A percentile compares a stretch with the other conserved stretches of the same genome.
Evolutionary conservation across 2,888 invertebrate genomes (phyloP).

Genomic region (Scaeva pyrastri): DNA sequence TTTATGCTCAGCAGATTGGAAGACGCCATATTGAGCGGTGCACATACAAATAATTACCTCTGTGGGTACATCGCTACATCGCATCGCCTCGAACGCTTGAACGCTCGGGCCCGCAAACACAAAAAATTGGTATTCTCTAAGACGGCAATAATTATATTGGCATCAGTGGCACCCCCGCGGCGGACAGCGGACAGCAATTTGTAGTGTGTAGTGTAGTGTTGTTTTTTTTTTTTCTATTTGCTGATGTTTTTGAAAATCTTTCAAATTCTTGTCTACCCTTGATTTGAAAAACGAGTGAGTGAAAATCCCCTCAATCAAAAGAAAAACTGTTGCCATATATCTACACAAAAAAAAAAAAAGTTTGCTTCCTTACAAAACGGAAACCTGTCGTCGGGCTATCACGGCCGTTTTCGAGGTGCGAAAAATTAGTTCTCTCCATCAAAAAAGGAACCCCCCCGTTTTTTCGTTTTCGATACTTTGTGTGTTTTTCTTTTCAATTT

Average conservation of each 20-base stretch:
- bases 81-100: conserved; percentile 40
- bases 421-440: conserved; percentile 5
- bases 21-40: conserved; percentile 72
- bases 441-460: conserved; percentile 32
- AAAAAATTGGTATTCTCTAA: conserved; percentile 65
- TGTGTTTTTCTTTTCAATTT: too few relatives aligned
- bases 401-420: conserved; percentile 60
- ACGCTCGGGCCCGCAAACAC: conserved; percentile 70
- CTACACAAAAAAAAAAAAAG: not conserved
- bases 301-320: conserved; percentile 36
- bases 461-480: conserved; percentile 16
- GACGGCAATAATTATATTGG: conserved; percentile 46
- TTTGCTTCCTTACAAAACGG: not conserved
- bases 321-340: conserved; percentile 44
- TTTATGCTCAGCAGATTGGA: conserved; percentile 65
- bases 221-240: conserved; percentile 48
- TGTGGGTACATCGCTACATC: conserved; percentile 60
- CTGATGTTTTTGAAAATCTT: conserved; percentile 5
- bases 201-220: conserved; percentile 40
- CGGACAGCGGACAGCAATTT: conserved; percentile 20
- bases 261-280: conserved; percentile 26
- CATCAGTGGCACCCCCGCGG: conserved; percentile 28
- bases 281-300: conserved; percentile 34
- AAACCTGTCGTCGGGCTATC: conserved; percentile 54
- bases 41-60: conserved; percentile 50